Evolutionary conservation across 2,888 invertebrate species (phyloP).

Genomic region (Diarsia brunnea): DNA sequence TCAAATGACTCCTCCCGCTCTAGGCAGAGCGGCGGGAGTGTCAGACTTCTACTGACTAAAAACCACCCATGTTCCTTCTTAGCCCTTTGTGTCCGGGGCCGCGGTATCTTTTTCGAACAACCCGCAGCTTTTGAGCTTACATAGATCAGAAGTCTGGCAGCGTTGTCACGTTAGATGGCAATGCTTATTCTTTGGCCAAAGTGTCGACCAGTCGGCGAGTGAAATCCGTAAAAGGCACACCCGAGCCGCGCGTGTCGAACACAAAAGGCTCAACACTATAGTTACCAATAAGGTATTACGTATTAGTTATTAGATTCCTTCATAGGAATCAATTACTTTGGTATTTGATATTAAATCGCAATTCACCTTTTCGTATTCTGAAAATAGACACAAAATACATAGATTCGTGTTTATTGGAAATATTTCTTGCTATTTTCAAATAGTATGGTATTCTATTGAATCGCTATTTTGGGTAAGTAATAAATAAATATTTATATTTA

Average conservation of each 20-base stretch:
- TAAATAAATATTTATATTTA: background rate
- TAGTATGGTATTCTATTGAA: background rate
- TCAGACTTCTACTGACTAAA: too few species aligned
- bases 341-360: conserved; percentile 35
- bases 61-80: too few species aligned
- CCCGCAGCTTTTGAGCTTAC: too few species aligned
- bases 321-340: conserved; percentile 15
- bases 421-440: conserved; percentile 11
- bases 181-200: background rate
- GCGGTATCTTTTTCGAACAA: too few species aligned
- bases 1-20: too few species aligned
- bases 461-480: background rate
- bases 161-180: background rate
- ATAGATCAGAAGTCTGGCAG: background rate
- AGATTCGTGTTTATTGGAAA: conserved; percentile 12
- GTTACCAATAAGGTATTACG: background rate
- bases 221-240: background rate
- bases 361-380: conserved; percentile 19
- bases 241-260: background rate
- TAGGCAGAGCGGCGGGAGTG: too few species aligned
- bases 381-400: conserved; percentile 1
- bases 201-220: background rate
- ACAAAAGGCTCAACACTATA: background rate
- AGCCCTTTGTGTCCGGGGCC: too few species aligned
- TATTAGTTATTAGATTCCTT: conserved; percentile 22